phyloP scores from a whole-genome alignment of 2,113 vertebrate genomes.

The Gymnogyps californianus region DNA sequence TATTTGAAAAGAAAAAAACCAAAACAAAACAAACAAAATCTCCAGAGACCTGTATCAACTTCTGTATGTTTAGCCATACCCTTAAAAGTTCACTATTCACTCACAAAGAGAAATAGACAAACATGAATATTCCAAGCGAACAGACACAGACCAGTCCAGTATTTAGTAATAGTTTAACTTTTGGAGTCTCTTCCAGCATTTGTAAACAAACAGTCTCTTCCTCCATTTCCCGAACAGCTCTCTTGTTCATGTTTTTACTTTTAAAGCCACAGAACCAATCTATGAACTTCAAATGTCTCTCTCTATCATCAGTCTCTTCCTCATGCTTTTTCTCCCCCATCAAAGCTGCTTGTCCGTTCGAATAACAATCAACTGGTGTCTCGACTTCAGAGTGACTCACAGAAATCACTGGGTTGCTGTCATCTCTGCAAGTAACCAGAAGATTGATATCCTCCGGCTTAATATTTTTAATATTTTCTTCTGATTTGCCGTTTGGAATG shows the following conservation, averaged over 20 bases:
- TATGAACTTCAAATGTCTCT: conserved; percentile 75
- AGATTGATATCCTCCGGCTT: conserved; percentile 84
- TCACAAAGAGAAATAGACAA: conserved; percentile 96
- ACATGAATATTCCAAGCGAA: conserved; percentile 92
- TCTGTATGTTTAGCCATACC: conserved; percentile 67
- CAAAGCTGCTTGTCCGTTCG: conserved; percentile 76
- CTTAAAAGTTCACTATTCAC: conserved; percentile 63
- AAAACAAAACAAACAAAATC: not conserved
- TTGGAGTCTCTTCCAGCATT: conserved; percentile 91
- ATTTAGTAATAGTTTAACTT: conserved; percentile 86
- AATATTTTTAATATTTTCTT: conserved; percentile 80
- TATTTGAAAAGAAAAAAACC: not conserved
- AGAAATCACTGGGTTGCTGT: conserved; percentile 77
- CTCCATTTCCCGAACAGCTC: conserved; percentile 74
- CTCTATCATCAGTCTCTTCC: conserved; percentile 45
- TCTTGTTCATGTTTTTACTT: conserved; percentile 71
- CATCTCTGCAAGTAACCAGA: conserved; percentile 78
- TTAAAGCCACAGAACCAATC: conserved; percentile 89
- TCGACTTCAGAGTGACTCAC: conserved; percentile 82
- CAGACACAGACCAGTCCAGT: conserved; percentile 84
- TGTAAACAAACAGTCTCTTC: conserved; percentile 80
- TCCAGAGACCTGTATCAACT: conserved; percentile 71
- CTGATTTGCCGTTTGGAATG: conserved; percentile 80
- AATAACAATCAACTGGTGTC: conserved; percentile 82
- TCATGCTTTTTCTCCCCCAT: conserved; percentile 73